Base-by-base conservation (phyloP, 2,113 vertebrate species). In the Catharus fuscescens region DNA sequence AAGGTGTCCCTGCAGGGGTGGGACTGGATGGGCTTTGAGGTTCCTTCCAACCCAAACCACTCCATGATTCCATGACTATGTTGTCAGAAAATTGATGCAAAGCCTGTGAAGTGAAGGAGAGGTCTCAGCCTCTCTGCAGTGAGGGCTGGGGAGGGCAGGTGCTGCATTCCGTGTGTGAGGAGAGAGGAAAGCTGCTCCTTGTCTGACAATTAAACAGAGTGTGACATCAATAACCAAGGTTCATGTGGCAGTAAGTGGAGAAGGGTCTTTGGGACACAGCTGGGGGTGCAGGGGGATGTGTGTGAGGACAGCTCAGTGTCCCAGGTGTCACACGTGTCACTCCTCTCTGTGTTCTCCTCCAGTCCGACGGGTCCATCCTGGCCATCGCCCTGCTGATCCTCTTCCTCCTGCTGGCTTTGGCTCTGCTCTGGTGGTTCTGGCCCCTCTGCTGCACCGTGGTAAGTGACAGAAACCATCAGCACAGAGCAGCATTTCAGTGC, bases 371-470 rank as follows among this genome's bases (percentile, higher is more conserved):
- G 87, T 99, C 99, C 88, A 99, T 99, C 96, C 97, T 99, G 98
- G 99, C 99, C 9, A 98, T 99, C 1, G 99, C 99, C 16, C 88
- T 99, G 92, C 96, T 99, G 91, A 99, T 99, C 95, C 98, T 99
- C 73, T 99, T 99, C 98, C 97, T 99, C 15, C 98, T 99, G 23
- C 96, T 99, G 96, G 97, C 98, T 3, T 64, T 99, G 97, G 98
- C 96, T 18, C 98, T 99, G 11, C 98, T 99, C 61, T 99, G 99
- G 99, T 99, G 99, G 99, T 99, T 99, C 98, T 99, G 99, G 99
- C 99, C 99, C 32, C 99, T 99, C 29, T 99, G 99, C 97, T 99
- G 99, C 97, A 99, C 99, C 0, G 99, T 99, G 99, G 99, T 99
- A 97, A 99, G 99, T 98, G 70, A 29, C 32, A 93, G 50, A 32